phyloP scores from a whole-genome alignment of 1,140 invertebrate genomes.

The Planococcus citri region DNA sequence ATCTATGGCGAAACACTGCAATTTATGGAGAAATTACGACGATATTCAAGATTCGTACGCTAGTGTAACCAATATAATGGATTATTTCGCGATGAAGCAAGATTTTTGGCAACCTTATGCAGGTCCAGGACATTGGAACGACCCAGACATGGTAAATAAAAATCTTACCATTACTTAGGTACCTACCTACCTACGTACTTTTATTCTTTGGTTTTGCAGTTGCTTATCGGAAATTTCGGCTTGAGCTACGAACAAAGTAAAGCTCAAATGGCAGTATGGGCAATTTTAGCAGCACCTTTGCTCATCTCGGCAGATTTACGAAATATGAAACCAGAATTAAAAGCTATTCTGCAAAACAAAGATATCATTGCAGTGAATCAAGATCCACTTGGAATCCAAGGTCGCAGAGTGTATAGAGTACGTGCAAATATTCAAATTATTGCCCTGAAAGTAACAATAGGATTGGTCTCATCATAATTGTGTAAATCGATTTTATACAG shows the following conservation, averaged over 20 bases:
- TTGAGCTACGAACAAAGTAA: conserved; percentile 68
- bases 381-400: conserved; percentile 63
- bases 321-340: conserved; percentile 54
- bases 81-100: conserved; percentile 66
- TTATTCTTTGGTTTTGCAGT: too few species aligned
- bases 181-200: background rate
- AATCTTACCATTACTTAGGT: conserved; percentile 11
- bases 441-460: background rate
- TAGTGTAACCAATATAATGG: conserved; percentile 55
- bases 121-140: conserved; percentile 81
- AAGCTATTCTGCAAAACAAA: conserved; percentile 62
- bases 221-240: conserved; percentile 76
- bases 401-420: conserved; percentile 38
- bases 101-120: conserved; percentile 52
- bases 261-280: conserved; percentile 83
- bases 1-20: conserved; percentile 55
- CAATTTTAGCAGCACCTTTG: conserved; percentile 72
- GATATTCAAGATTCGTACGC: conserved; percentile 77
- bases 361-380: conserved; percentile 68
- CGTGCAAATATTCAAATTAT: background rate
- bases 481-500: conserved; percentile 28
- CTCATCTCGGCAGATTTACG: conserved; percentile 77
- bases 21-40: conserved; percentile 77
- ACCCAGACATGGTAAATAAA: conserved; percentile 88
- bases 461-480: background rate